These are phyloP conservation scores for Triops cancriformis DNA, from an alignment of 1,140 invertebrate species.

Conservation along the genomic window DNA sequence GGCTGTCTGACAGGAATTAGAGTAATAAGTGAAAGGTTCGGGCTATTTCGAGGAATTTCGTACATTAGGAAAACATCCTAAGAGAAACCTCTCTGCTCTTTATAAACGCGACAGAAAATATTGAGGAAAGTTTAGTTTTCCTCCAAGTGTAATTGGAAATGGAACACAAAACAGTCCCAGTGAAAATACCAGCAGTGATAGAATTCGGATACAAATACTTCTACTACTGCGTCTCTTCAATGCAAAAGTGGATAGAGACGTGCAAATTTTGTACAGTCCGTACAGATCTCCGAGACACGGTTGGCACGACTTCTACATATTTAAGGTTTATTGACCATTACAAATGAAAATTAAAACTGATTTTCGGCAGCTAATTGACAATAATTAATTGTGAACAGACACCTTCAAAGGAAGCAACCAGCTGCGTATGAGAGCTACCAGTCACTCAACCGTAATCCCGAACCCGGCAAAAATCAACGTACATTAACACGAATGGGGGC, in stretches of 20 bases:
- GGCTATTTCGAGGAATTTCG: not conserved
- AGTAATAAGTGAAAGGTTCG: not conserved
- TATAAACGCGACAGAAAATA: not conserved
- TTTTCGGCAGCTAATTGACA: too few relatives aligned
- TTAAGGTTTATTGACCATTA: not conserved
- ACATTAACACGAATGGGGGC: too few relatives aligned
- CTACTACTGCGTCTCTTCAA: not conserved
- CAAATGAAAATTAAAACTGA: too few relatives aligned
- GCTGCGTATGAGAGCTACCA: not conserved
- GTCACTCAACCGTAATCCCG: not conserved
- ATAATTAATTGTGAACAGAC: too few relatives aligned
- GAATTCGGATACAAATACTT: not conserved
- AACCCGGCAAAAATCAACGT: too few relatives aligned
- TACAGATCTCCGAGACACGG: not conserved
- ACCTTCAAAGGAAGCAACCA: too few relatives aligned
- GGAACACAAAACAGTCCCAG: not conserved
- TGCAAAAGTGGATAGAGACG: not conserved
- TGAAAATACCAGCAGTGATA: not conserved
- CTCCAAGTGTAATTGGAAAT: not conserved
- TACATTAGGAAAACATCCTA: not conserved
- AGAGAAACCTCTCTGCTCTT: not conserved
- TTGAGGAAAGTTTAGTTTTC: not conserved
- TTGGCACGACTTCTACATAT: not conserved
- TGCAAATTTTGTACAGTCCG: not conserved
- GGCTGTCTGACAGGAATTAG: not conserved